Conservation (phyloP, 2,797 vertebrate species). For the Gallinago stenura region DNA sequence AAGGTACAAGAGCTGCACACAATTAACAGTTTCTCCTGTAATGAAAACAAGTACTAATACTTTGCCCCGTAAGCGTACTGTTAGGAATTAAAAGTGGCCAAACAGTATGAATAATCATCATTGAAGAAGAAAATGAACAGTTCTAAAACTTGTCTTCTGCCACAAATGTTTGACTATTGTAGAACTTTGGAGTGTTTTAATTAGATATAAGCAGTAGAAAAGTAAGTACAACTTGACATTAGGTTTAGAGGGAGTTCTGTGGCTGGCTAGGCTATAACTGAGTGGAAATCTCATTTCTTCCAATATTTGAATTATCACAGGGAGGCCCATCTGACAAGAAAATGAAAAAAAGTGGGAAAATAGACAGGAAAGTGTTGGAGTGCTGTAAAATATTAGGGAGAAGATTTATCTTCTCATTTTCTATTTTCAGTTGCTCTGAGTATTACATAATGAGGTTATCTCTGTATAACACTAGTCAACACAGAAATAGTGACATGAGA, state of each 20-base stretch:
- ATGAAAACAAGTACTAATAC: background rate
- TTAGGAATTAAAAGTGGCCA: background rate
- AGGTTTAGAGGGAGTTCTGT: background rate
- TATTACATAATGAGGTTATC: constrained; percentile 44
- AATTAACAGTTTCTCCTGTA: background rate
- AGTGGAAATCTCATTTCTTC: background rate
- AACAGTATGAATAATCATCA: background rate
- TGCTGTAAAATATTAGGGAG: constrained; percentile 16
- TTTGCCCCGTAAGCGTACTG: background rate
- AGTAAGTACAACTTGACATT: background rate
- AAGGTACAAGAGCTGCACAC: background rate
- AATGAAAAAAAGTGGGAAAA: constrained; percentile 16
- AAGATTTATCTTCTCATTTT: constrained; percentile 34
- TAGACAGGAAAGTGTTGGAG: background rate
- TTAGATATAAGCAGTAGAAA: background rate
- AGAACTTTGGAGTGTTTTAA: background rate
- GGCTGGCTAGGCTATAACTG: background rate
- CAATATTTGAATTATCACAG: constrained; percentile 1
- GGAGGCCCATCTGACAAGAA: background rate
- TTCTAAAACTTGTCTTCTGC: background rate
- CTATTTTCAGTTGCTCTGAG: constrained; percentile 15
- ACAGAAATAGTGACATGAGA: constrained; percentile 24
- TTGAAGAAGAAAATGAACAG: background rate
- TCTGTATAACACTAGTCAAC: constrained; percentile 46
- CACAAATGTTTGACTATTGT: background rate